Conservation (phyloP, 2,888 invertebrate species). For the Dasypogon diadema region DNA sequence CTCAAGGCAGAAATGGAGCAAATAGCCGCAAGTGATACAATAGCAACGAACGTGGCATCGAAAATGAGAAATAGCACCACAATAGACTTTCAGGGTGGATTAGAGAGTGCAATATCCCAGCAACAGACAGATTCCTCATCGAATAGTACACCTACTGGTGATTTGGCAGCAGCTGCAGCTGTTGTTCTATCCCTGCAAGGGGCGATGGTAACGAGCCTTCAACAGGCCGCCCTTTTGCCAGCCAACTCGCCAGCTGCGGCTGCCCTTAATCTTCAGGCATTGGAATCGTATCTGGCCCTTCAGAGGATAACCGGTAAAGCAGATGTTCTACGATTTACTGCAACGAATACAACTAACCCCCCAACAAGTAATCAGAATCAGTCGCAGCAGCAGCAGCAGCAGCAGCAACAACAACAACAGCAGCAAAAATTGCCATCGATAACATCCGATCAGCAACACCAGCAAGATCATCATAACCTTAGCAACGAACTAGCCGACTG, state of each 20-base stretch:
- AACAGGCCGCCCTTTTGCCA: constrained; percentile 85
- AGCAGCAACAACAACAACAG: constrained; percentile 52
- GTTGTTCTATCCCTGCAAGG: constrained; percentile 86
- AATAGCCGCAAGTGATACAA: constrained; percentile 58
- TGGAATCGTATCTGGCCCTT: constrained; percentile 86
- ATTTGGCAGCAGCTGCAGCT: constrained; percentile 73
- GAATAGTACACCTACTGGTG: constrained; percentile 68
- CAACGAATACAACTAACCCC: constrained; percentile 52
- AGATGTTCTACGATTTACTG: constrained; percentile 74
- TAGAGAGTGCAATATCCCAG: constrained; percentile 5
- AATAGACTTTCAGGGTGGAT: constrained; percentile 38
- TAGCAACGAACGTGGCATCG: constrained; percentile 56
- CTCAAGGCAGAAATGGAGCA: constrained; percentile 57
- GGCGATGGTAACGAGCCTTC: constrained; percentile 86
- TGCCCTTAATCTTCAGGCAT: constrained; percentile 85
- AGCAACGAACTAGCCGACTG: constrained; percentile 75
- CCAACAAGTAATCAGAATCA: constrained; percentile 28
- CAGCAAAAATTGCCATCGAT: constrained; percentile 51
- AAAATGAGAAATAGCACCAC: constrained; percentile 55
- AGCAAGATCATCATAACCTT: constrained; percentile 57
- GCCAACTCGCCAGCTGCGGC: constrained; percentile 87
- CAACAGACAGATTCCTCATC: constrained; percentile 44
- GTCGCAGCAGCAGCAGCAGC: constrained; percentile 49
- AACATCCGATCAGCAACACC: constrained; percentile 58
- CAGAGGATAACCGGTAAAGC: constrained; percentile 81